These are phyloP conservation scores for Cyanoramphus novaezelandiae DNA, from an alignment of 2,113 vertebrate genomes.

Conservation along the genomic window DNA sequence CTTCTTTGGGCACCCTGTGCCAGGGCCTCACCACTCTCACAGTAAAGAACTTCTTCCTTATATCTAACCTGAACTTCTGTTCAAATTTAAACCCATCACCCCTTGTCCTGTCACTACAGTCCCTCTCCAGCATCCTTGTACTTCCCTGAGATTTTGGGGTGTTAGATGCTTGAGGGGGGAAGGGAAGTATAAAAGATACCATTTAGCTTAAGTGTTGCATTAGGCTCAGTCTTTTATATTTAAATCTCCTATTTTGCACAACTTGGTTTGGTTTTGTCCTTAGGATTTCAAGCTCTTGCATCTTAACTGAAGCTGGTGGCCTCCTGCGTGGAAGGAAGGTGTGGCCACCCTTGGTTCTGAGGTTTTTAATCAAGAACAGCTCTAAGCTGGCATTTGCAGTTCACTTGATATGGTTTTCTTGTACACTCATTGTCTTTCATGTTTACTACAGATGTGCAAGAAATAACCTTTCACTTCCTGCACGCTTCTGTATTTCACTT, in stretches of 20 bases:
- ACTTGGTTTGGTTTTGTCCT: not conserved
- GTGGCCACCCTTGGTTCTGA: not conserved
- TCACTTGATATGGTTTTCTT: not conserved
- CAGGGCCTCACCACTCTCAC: not conserved
- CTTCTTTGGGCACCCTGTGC: not conserved
- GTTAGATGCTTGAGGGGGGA: not conserved
- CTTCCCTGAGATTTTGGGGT: not conserved
- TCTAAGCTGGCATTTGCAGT: not conserved
- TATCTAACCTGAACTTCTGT: not conserved
- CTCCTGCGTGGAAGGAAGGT: not conserved
- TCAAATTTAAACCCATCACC: not conserved
- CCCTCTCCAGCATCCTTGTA: not conserved
- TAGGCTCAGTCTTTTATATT: not conserved
- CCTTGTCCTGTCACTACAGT: not conserved
- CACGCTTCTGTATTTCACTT: not conserved
- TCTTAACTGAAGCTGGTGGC: not conserved
- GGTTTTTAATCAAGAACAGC: not conserved
- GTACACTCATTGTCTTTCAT: not conserved
- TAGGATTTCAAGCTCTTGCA: not conserved
- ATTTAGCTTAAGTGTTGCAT: not conserved
- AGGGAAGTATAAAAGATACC: not conserved
- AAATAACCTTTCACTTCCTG: constrained; percentile 53
- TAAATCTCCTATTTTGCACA: not conserved
- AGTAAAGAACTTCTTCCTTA: not conserved
- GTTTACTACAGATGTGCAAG: not conserved